Evolutionary conservation across 2,113 vertebrate genomes (phyloP).

Genomic region (Drymodes brunneopygia): DNA sequence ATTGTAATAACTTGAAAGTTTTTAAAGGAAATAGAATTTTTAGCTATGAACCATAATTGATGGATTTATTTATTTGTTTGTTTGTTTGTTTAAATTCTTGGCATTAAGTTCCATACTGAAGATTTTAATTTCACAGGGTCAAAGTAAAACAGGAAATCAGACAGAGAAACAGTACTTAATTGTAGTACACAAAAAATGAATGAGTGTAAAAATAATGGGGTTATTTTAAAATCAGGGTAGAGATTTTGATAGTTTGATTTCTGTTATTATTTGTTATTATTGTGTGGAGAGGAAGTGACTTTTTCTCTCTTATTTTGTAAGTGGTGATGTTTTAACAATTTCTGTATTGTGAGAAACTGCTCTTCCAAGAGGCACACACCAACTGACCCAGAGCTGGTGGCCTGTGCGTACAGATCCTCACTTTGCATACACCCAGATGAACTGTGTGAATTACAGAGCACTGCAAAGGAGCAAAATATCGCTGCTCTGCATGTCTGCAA

Average conservation of each 20-base stretch:
- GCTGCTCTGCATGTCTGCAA: not conserved
- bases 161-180: not conserved
- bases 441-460: not conserved
- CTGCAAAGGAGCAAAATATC: not conserved
- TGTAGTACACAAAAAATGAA: not conserved
- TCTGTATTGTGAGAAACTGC: not conserved
- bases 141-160: not conserved
- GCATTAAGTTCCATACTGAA: not conserved
- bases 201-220: not conserved
- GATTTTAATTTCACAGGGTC: not conserved
- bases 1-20: not conserved
- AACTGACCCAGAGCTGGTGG: not conserved
- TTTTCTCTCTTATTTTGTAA: not conserved
- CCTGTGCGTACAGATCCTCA: not conserved
- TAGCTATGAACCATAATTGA: not conserved
- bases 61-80: not conserved
- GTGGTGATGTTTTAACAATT: not conserved
- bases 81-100: not conserved
- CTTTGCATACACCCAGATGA: not conserved
- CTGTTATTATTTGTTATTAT: not conserved
- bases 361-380: not conserved
- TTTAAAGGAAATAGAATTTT: not conserved
- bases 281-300: not conserved
- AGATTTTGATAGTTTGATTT: not conserved
- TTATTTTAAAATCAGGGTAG: not conserved